Base-by-base conservation (phyloP, 1,140 invertebrate genomes). In the Plutomurus gul region DNA sequence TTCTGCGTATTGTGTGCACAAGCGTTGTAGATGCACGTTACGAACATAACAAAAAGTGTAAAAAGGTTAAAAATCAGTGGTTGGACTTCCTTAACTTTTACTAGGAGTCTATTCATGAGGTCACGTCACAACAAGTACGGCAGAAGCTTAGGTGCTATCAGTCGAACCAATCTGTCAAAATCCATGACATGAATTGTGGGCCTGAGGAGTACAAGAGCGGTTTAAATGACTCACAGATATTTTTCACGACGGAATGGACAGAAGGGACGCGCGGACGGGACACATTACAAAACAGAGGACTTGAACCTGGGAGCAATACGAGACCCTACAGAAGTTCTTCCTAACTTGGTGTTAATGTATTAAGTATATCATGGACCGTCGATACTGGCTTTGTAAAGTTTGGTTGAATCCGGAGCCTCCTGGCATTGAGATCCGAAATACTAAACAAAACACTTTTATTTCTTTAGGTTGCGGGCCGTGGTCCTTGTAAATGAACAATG, bases 121-220 rank as follows among this genome's bases (percentile, higher is more conserved):
- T 65, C 56, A 65, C 56, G 56, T 65, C 56, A 65, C 16, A 65
- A 27, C 39, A n/a, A 43, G 25, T n/a, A 18, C 25, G 25, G 56
- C 56, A 36, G 56, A 65, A 36, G 56, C 56, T 65, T 65, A 65
- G 56, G 56, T 65, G 56, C 56, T 65, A 65, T 65, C 56, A 65
- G 56, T 30, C 27, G 36, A 33, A 27, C 56, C 56, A 65, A 65
- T 65, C 56, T 65, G 56, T 65, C 56, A 65, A 65, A 43, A 65
- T n/a, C 27, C 27, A 36, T 65, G 56, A 65, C 56, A 33, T 65
- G 56, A 65, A 65, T 65, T 30, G 56, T 65, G 30, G 56, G 30
- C 27, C 18, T 33, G 56, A 65, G 27, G 56, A 65, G 56, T n/a
- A n/a, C 56, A 65, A 65, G 56, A n/a, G 56, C 30, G 36, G 56